phyloP scores from a whole-genome alignment of 1,140 invertebrate species.

The Oscheius sp. region DNA sequence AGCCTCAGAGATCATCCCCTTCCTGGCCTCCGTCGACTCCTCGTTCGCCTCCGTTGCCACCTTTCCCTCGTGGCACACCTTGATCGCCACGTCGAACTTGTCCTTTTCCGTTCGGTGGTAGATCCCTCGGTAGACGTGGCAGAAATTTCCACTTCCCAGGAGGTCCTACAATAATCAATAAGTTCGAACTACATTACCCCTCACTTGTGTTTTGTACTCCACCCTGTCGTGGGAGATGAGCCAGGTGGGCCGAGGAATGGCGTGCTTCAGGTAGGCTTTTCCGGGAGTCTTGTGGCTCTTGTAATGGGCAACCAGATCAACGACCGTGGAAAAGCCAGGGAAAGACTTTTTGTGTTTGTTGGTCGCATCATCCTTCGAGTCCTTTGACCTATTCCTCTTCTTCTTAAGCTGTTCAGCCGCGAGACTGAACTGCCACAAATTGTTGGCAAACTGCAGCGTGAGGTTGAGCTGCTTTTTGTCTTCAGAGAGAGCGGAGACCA shows the following conservation, averaged over 20 bases:
- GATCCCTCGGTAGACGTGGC: not conserved
- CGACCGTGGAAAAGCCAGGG: not conserved
- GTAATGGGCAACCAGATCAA: slow-evolving; percentile 22
- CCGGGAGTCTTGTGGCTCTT: not conserved
- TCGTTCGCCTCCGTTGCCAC: not conserved
- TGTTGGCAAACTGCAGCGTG: slow-evolving; percentile 6
- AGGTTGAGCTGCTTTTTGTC: not conserved
- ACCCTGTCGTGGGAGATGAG: not conserved
- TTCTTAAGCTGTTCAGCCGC: not conserved
- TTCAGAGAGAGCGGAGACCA: slow-evolving; percentile 2
- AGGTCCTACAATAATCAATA: too few species aligned
- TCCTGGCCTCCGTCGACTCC: not conserved
- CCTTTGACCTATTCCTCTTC: too few species aligned
- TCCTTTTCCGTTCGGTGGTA: not conserved
- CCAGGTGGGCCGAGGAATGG: slow-evolving; percentile 1
- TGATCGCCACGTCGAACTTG: not conserved
- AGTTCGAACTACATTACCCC: too few species aligned
- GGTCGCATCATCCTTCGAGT: not conserved
- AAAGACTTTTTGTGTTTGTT: not conserved
- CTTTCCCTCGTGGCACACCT: slow-evolving; percentile 2
- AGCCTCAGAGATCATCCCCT: slow-evolving; percentile 3
- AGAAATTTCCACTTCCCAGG: not conserved
- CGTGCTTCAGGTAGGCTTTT: slow-evolving; percentile 4
- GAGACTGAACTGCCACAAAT: not conserved
- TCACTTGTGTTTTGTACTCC: not conserved